A percentile compares a stretch with the other conserved stretches of the same genome.
phyloP scores from a whole-genome alignment of 2,113 vertebrate genomes.

The Naja naja region DNA sequence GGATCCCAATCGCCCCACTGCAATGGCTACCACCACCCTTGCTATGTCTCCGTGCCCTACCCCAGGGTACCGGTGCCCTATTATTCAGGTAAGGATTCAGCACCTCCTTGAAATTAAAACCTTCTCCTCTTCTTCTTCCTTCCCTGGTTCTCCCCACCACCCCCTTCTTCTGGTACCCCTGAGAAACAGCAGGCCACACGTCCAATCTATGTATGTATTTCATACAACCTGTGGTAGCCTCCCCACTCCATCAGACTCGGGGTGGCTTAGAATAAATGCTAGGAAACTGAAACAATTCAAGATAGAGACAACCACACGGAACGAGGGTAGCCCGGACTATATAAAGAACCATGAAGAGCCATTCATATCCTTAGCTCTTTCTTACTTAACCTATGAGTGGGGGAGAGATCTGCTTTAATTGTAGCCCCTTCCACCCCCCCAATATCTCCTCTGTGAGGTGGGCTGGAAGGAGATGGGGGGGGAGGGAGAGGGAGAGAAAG shows the following conservation, averaged over 20 bases:
- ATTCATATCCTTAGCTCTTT: neutral
- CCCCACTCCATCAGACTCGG: neutral
- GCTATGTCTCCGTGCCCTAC: neutral
- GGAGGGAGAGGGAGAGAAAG: too few species aligned
- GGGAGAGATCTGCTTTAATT: neutral
- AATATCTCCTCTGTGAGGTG: neutral
- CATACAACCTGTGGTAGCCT: neutral
- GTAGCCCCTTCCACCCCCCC: neutral
- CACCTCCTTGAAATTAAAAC: neutral
- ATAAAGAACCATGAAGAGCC: neutral
- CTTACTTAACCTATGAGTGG: neutral
- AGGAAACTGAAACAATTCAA: neutral
- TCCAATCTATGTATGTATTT: neutral
- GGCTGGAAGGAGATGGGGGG: too few species aligned
- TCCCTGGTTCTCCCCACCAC: too few species aligned
- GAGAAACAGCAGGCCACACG: neutral
- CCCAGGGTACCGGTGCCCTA: neutral
- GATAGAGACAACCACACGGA: neutral
- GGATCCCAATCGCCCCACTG: neutral
- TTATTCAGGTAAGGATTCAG: slow-evolving; percentile 7
- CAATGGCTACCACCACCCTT: neutral
- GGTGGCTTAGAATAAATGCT: neutral
- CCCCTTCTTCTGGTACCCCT: neutral
- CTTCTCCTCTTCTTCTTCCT: neutral
- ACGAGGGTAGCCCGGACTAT: neutral